Percentiles rank a stretch among this genome's conserved stretches.
phyloP scores from a whole-genome alignment of 2,888 invertebrate genomes.

The Xestobium rufovillosum region DNA sequence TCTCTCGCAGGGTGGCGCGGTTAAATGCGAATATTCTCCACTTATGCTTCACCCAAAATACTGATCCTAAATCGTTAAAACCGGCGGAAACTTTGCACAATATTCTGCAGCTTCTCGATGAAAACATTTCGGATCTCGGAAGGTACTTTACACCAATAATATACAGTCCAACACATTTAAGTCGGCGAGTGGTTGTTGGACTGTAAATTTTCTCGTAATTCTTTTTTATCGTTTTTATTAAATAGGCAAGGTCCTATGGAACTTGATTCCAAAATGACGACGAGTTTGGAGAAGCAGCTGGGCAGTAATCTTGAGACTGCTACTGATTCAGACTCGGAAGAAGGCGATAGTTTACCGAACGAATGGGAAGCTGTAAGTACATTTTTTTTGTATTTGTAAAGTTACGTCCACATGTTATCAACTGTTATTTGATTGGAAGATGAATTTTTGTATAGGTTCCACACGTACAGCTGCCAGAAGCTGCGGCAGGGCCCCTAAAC shows the following conservation, averaged over 20 bases:
- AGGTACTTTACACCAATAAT: too few species aligned
- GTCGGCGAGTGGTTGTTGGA: too few species aligned
- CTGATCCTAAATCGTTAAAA: conserved; percentile 54
- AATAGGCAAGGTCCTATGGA: conserved; percentile 59
- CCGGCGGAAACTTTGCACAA: conserved; percentile 67
- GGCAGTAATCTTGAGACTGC: conserved; percentile 54
- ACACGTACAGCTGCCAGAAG: conserved; percentile 49
- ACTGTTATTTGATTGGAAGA: too few species aligned
- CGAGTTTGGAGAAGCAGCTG: conserved; percentile 58
- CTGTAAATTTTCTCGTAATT: too few species aligned
- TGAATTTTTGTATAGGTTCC: conserved; percentile 43
- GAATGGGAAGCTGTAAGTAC: conserved; percentile 72
- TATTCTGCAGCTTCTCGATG: conserved; percentile 60
- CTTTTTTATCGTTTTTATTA: too few species aligned
- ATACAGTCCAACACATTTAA: too few species aligned
- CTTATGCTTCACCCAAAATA: conserved; percentile 69
- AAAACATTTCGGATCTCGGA: conserved; percentile 61
- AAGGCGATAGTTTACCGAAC: conserved; percentile 64
- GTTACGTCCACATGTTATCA: too few species aligned
- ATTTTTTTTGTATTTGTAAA: conserved; percentile 11
- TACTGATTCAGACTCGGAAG: conserved; percentile 62
- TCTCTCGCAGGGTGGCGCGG: conserved; percentile 65
- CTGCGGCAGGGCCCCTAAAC: conserved; percentile 32
- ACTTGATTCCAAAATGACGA: conserved; percentile 47
- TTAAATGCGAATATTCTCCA: conserved; percentile 74